Base-by-base conservation (phyloP, 1,140 invertebrate genomes). In the Aphelenchoides avenae region DNA sequence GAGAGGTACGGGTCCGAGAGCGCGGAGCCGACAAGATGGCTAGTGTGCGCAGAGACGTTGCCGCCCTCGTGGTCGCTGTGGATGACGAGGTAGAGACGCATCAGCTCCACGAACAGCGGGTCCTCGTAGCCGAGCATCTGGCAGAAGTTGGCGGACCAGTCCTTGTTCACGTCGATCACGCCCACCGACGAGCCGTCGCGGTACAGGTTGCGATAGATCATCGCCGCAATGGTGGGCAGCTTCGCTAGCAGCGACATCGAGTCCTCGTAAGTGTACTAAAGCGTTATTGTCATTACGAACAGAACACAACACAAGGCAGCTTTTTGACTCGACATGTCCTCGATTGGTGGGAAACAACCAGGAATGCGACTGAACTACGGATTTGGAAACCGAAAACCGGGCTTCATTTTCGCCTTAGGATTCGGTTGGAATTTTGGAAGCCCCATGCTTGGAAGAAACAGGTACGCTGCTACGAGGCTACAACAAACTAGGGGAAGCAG, bases 191-290 rank as follows among this genome's bases (percentile, higher is more conserved):
- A 88, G 49, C 89, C 89, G 71, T 88, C 87, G 61, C 85, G 83
- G 79, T 88, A 92, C 20, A 88, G 82, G 76, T 92, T 92, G 66
- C 87, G 83, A 78, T 96, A 96, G 59, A 97, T 95, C 3, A 89
- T 89, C 1, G 92, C 89, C 7, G 92, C 91, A 18, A 96, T 85
- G 20, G 89, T 89, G 0, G 91, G 90, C 62, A 96, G 79, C 79
- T 96, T 96, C 31, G 91, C 91, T 77, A 96, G 92, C 64, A 96
- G 80, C 79, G 94, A 89, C 88, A 96, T 91, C 18, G 88, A 84
- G 78, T 97, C 92, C 81, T 96, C 91, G 39, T 65, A 71, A 43
- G 71, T 76, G 79, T 86, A 85, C 82, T n/a, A n/a, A n/a, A n/a
- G n/a, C n/a, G n/a, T n/a, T n/a, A n/a, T n/a, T n/a, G n/a, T n/a